Base-by-base conservation (phyloP, 1,140 invertebrate genomes). In the Drosophila nebulosa region DNA sequence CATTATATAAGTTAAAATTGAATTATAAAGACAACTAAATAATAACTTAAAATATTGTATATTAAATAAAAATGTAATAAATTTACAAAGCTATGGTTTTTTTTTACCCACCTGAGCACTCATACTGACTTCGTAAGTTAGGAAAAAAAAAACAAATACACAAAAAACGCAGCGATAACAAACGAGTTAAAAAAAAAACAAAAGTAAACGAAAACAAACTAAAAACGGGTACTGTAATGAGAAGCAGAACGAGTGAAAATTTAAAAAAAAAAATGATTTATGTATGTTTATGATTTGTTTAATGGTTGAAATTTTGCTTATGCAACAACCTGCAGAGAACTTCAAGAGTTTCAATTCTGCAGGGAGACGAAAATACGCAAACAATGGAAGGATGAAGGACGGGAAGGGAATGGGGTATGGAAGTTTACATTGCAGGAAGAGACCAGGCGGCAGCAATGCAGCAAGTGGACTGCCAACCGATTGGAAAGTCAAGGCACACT, bases 81-180 rank as follows among this genome's bases (percentile, higher is more conserved):
- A 39, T 3, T 27, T 52, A 53, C 16, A 46, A 16, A 64, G 36
- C 32, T 32, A 53, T 64, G 55, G 73, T 32, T 14, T 74, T 58
- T 22, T 52, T 69, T 81, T 88, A 88, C 83, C 83, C 83, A 88
- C 83, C 83, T 88, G 78, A 69, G 36, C 46, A 71, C 83, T 88
- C 83, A 88, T 86, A 62, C 51, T 65, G 73, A 0, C 53, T 69
- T 58, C 16, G 52, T 62, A 46, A 46, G 16, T 16, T 26, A 57
- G 74, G 72, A 63, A 70, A 56, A 62, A 62, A 46, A 59, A 2
- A 39, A 69, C 58, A 62, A 57, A 69, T 56, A 53, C 61, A 46
- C 62, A 56, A 58, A 64, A 71, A 62, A 52, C 64, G 35, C 42
- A 60, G 51, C 57, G 35, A 30, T 42, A 56, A 65, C 39, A 46